Percentiles rank a stretch among this genome's conserved stretches.
Conservation (phyloP, 2,797 vertebrate genomes). For the Mareca strepera region DNA sequence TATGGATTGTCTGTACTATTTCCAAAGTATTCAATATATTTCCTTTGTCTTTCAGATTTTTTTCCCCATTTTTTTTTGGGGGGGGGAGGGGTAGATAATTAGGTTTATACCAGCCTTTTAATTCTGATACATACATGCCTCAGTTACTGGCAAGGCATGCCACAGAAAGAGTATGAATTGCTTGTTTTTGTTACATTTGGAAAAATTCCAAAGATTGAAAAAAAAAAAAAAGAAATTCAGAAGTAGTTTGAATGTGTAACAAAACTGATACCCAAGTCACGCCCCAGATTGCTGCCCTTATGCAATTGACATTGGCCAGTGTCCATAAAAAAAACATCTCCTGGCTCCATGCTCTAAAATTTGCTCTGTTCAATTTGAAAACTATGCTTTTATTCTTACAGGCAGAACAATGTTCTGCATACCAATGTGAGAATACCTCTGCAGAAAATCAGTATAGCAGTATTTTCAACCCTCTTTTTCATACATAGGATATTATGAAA, state of each 20-base stretch:
- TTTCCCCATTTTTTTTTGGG: not conserved
- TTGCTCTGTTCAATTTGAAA: not conserved
- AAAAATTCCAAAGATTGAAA: constrained; percentile 42
- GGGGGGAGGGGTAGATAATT: too few relatives aligned
- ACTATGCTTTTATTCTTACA: constrained; percentile 25
- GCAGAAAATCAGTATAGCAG: not conserved
- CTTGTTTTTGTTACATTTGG: constrained; percentile 61
- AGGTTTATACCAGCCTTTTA: not conserved
- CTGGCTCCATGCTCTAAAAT: constrained; percentile 14
- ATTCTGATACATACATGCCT: not conserved
- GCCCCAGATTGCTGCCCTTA: constrained; percentile 37
- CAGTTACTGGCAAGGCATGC: constrained; percentile 9
- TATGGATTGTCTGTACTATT: not conserved
- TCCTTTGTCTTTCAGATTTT: not conserved
- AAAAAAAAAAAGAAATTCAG: not conserved
- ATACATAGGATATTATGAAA: not conserved
- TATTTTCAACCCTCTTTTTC: not conserved
- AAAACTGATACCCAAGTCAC: constrained; percentile 65
- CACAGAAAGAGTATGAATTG: constrained; percentile 12
- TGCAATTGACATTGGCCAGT: constrained; percentile 52
- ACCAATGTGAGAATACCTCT: not conserved
- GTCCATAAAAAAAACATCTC: constrained; percentile 40
- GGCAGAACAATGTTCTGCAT: not conserved
- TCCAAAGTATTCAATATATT: constrained; percentile 1
- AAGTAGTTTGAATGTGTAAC: constrained; percentile 57